These are phyloP conservation scores for Panthera leo DNA, from an alignment of 2,113 vertebrate genomes.

Conservation along the genomic window DNA sequence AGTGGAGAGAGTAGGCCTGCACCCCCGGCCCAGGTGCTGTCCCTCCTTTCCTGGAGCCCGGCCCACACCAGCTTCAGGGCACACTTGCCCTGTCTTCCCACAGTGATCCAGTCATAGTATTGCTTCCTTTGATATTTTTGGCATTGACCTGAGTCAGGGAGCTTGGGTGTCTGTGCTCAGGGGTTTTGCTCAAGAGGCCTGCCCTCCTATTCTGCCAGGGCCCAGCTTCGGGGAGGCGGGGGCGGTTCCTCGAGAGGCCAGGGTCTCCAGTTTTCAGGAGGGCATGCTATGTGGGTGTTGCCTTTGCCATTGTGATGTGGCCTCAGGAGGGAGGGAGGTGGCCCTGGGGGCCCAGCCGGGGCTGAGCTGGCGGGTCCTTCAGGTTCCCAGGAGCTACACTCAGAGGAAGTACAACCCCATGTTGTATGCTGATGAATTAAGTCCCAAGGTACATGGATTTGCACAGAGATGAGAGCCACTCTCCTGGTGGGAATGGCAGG, in stretches of 20 bases:
- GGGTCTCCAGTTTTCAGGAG: neutral
- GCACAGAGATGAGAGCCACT: slow-evolving; percentile 65
- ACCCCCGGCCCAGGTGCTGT: no score
- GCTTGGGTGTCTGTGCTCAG: neutral
- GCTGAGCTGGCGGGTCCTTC: slow-evolving; percentile 33
- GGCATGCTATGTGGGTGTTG: neutral
- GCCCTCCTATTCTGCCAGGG: neutral
- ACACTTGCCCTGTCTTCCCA: neutral
- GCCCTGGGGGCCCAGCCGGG: neutral
- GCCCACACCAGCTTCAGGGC: neutral
- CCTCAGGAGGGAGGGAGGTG: neutral
- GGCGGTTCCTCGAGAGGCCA: neutral
- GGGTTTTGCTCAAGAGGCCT: neutral
- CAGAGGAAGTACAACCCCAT: slow-evolving; percentile 83
- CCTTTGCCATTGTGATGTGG: neutral
- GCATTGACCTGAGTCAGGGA: neutral
- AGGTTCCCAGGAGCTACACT: slow-evolving; percentile 69
- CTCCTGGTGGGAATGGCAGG: slow-evolving; percentile 70
- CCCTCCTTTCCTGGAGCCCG: neutral
- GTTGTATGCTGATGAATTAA: slow-evolving; percentile 87
- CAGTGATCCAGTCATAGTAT: neutral
- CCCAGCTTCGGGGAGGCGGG: neutral
- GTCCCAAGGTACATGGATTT: slow-evolving; percentile 72
- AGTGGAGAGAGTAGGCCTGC: neutral
- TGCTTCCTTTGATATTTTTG: neutral